These are phyloP conservation scores for Plebejus argus DNA, from an alignment of 2,888 invertebrate genomes.

Conservation along the genomic window DNA sequence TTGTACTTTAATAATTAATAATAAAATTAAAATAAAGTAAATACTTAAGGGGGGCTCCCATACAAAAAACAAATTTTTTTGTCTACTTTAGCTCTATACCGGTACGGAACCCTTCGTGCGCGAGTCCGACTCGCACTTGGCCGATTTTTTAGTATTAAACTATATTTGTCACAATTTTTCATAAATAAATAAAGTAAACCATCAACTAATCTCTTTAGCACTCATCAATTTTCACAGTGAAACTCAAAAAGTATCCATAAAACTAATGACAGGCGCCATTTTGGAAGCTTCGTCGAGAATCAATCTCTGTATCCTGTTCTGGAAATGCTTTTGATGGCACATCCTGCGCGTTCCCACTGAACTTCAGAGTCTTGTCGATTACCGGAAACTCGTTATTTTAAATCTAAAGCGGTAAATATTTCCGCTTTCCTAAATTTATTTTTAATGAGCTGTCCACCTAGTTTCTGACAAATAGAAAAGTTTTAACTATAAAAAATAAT, in stretches of 20 bases:
- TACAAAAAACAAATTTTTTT: too few species aligned
- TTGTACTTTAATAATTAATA: too few species aligned
- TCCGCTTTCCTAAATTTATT: not conserved
- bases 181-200: too few species aligned
- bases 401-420: not conserved
- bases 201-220: too few species aligned
- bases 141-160: too few species aligned
- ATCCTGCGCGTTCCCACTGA: slow-evolving; percentile 17
- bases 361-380: not conserved
- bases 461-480: not conserved
- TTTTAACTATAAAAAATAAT: not conserved
- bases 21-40: too few species aligned
- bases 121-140: too few species aligned
- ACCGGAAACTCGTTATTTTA: not conserved
- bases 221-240: not conserved
- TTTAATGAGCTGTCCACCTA: not conserved
- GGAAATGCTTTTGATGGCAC: slow-evolving; percentile 2
- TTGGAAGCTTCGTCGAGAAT: slow-evolving; percentile 11
- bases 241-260: not conserved
- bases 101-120: too few species aligned
- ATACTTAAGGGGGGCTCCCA: too few species aligned
- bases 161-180: too few species aligned
- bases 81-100: too few species aligned
- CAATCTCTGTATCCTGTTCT: slow-evolving; percentile 23
- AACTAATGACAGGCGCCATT: slow-evolving; percentile 1